phyloP scores from a whole-genome alignment of 1,140 invertebrate genomes.

The Heliconius himera region DNA sequence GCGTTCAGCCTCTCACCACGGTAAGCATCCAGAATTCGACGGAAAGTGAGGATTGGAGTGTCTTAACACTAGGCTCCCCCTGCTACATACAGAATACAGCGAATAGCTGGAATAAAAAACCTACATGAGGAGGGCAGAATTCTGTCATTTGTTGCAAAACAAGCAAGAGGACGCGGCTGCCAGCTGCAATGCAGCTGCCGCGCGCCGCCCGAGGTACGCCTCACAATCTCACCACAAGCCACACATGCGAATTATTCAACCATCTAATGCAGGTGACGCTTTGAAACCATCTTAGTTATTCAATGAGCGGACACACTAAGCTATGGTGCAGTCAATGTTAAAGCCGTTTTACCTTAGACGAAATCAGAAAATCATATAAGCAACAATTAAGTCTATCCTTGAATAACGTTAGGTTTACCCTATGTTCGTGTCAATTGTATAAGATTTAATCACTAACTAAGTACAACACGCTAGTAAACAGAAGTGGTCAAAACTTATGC shows the following conservation, averaged over 20 bases:
- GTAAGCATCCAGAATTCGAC: too few species aligned
- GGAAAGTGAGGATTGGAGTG: too few species aligned
- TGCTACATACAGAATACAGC: too few species aligned
- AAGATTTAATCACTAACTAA: neutral
- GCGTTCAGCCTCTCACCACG: too few species aligned
- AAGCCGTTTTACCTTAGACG: neutral
- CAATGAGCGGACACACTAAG: neutral
- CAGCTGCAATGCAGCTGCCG: constrained; percentile 72
- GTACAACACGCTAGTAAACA: neutral
- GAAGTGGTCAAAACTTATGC: neutral
- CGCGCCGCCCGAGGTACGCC: constrained; percentile 42
- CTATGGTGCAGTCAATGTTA: neutral
- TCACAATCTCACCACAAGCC: constrained; percentile 46
- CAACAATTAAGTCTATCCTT: neutral
- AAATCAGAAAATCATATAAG: too few species aligned
- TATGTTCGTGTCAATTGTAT: neutral
- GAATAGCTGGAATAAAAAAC: constrained; percentile 20
- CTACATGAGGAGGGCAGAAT: constrained; percentile 46
- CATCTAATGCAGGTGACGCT: constrained; percentile 51
- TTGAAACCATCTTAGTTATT: constrained; percentile 25
- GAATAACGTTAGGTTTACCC: neutral
- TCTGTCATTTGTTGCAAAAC: constrained; percentile 61
- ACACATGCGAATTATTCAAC: constrained; percentile 55
- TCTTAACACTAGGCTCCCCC: too few species aligned
- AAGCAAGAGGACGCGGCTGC: constrained; percentile 60